Evolutionary conservation across 2,888 invertebrate genomes (phyloP), one percentile per base, ranked within the genome.

Genomic region (Zeuzera pyrina): DNA sequence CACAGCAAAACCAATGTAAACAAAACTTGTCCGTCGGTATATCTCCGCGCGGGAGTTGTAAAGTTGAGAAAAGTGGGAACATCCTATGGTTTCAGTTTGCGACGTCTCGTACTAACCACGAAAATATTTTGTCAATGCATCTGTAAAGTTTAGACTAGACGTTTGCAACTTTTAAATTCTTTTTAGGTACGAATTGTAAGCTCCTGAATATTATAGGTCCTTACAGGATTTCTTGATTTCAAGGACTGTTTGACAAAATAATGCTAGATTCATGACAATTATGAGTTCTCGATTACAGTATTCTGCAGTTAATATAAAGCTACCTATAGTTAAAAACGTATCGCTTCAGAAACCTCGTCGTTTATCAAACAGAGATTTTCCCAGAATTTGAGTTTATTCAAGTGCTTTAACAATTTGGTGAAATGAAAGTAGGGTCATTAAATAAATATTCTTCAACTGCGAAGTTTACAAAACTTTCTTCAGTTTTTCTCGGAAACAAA

Each of bases 1-100:
- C 59, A 58, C 63, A 57, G 64, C 60, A 25, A 62, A 57, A 61
- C 64, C 60, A 64, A 67, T 63, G 65, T 64, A 71, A 67, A 60
- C 59, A 61, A 59, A 62, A 62, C 61, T 62, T 54, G 54, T 52
- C 53, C 49, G 50, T 44, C 29, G 41, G 46, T 50, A 53, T 12
- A 25, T 36, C 31, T 43, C 41, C 29, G 41, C 35, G 49, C 42
- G 49, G 38, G 57, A 67, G 54, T 69, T 63, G 52, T 42, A 47
- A 48, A 8, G 12, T n/a, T n/a, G 45, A 45, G 49, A 43, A 56
- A 12, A 8, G 13, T 22, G 56, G 55, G 53, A 64, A 58, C 60
- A 61, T 64, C 59, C 56, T 57, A 60, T 59, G 55, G 56, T 49
- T 49, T 43, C 44, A 45, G 42, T 43, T 36, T 19, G 22, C 32